A percentile compares a stretch with the other conserved stretches of the same genome.
Conservation (phyloP, 1,140 invertebrate genomes). For the Drosophila athabasca region DNA sequence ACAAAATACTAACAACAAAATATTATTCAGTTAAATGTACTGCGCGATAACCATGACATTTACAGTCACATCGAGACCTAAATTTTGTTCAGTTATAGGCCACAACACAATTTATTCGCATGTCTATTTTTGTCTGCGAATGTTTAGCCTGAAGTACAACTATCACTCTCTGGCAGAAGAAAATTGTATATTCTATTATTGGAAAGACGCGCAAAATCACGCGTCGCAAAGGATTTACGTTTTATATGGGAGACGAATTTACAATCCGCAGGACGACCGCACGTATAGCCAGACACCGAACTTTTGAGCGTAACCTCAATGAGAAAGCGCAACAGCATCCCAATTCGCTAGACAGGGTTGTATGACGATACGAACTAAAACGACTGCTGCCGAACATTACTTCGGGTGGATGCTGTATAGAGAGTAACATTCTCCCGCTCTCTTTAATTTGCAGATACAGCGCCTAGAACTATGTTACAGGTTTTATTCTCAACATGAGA, state of each 20-base stretch:
- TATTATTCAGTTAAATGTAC: too few species aligned
- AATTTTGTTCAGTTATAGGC: slow-evolving; percentile 33
- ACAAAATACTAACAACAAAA: too few species aligned
- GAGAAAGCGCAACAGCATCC: slow-evolving; percentile 73
- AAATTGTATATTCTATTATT: slow-evolving; percentile 45
- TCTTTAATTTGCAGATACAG: slow-evolving; percentile 58
- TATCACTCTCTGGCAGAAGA: slow-evolving; percentile 9
- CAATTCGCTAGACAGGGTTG: slow-evolving; percentile 44
- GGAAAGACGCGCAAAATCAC: slow-evolving; percentile 37
- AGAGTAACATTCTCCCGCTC: not conserved
- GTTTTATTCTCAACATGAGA: not conserved
- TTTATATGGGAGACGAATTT: slow-evolving; percentile 2
- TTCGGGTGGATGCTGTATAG: slow-evolving; percentile 55
- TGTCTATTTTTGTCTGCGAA: slow-evolving; percentile 45
- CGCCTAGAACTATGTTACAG: slow-evolving; percentile 17
- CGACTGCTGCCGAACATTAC: slow-evolving; percentile 10
- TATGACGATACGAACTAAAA: slow-evolving; percentile 20
- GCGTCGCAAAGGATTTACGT: slow-evolving; percentile 5
- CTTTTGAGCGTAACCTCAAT: slow-evolving; percentile 64
- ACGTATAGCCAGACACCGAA: slow-evolving; percentile 75
- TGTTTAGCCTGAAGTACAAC: slow-evolving; percentile 1
- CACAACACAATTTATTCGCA: slow-evolving; percentile 42
- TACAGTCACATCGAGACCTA: slow-evolving; percentile 23
- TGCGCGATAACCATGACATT: slow-evolving; percentile 12
- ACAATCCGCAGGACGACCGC: slow-evolving; percentile 54